Base-by-base conservation (phyloP, 30 jellyfish, hydroid and myxozoan genomes). In the Sanderia malayensis region DNA sequence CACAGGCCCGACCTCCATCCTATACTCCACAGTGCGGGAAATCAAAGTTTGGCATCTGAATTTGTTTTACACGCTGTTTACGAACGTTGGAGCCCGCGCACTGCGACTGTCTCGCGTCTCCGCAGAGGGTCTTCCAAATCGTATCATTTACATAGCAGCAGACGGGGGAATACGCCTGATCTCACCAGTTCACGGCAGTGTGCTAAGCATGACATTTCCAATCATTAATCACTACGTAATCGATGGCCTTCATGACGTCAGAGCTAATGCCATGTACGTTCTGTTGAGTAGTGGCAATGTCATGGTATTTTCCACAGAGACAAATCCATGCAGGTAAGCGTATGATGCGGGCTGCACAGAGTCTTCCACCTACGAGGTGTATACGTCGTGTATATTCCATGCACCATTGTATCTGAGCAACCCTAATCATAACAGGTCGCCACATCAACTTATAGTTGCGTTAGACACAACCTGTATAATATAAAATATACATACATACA, bases 301-400 rank as follows among this genome's bases (percentile, higher is more conserved):
- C 2, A 61, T 92, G 96, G 96, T 84, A 2, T 77, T 84, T 25
- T 84, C 93, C 1, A 66, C 96, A 13, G 59, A 33, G 61, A 84
- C 98, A 1, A 92, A 92, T 46, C 98, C 98, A 0, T 84, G 96
- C 95, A 84, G 98, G 98, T 92, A 80, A 9, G 77, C n/a, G n/a
- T n/a, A n/a, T n/a, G n/a, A n/a, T n/a, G n/a, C n/a, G n/a, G n/a
- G n/a, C n/a, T n/a, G n/a, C n/a, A n/a, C n/a, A n/a, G n/a, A n/a
- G n/a, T n/a, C n/a, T n/a, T n/a, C n/a, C n/a, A n/a, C n/a, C n/a
- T n/a, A n/a, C n/a, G n/a, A n/a, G n/a, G n/a, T n/a, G n/a, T n/a
- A n/a, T n/a, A n/a, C n/a, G n/a, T n/a, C n/a, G n/a, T n/a, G n/a
- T n/a, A n/a, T n/a, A n/a, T n/a, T n/a, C n/a, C n/a, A n/a, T n/a